Percentiles rank a stretch among this genome's conserved stretches.
Conservation (phyloP, 2,113 vertebrate species). For the Alouatta palliata region DNA sequence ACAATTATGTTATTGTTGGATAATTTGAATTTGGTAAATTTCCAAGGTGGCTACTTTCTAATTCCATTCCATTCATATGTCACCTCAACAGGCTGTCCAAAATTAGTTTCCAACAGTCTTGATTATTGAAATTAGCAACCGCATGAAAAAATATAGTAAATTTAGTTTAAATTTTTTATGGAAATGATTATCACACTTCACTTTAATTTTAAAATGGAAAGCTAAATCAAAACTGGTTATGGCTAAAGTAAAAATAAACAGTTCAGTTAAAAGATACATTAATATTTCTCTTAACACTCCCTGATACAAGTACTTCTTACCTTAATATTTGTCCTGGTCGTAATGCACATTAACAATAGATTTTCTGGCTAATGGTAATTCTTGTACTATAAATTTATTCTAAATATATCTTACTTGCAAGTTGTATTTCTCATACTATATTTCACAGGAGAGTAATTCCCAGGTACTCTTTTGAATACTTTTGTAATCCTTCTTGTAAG, state of each 20-base stretch:
- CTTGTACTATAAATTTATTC: not conserved
- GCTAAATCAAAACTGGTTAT: not conserved
- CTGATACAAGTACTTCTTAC: not conserved
- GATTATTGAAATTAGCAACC: not conserved
- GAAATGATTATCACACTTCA: not conserved
- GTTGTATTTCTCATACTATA: not conserved
- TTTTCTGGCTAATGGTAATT: not conserved
- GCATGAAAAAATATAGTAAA: not conserved
- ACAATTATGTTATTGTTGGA: not conserved
- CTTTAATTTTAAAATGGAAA: conserved; percentile 24
- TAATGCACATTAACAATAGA: not conserved
- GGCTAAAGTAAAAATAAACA: conserved; percentile 37
- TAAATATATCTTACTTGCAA: conserved; percentile 3
- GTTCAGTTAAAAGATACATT: not conserved
- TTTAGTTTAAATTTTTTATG: not conserved
- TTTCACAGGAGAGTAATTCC: not conserved
- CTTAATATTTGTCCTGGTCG: not conserved
- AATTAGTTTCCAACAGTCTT: not conserved
- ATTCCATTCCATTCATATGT: not conserved
- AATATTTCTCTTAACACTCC: not conserved
- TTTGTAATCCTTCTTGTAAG: not conserved
- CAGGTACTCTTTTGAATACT: not conserved
- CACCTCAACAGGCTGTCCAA: not conserved
- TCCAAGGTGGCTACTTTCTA: not conserved
- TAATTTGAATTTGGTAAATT: not conserved